Evolutionary conservation across 2,888 invertebrate genomes (phyloP).

Genomic region (Eristalis arbustorum): DNA sequence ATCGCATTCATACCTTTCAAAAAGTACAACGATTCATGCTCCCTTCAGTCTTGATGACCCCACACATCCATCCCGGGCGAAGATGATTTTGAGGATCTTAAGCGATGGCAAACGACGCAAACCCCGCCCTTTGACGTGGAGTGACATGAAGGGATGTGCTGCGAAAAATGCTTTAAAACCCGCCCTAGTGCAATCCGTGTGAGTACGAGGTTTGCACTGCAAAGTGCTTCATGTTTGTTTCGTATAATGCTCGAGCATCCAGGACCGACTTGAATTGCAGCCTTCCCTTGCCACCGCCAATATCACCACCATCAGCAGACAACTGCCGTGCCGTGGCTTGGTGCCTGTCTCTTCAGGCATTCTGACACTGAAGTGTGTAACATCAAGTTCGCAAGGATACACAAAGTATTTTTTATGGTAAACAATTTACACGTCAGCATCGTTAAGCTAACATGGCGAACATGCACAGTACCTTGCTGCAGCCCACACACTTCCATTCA

Average conservation of each 20-base stretch:
- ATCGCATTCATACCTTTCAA: background rate
- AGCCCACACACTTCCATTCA: background rate
- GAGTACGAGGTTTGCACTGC: conserved; percentile 36
- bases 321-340: background rate
- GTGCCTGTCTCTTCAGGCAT: conserved; percentile 3
- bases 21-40: too few species aligned
- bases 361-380: conserved; percentile 48
- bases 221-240: conserved; percentile 55
- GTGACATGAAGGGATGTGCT: background rate
- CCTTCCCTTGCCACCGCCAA: conserved; percentile 7
- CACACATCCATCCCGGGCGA: background rate
- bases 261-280: conserved; percentile 42
- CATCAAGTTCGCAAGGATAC: conserved; percentile 32
- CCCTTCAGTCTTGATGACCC: too few species aligned
- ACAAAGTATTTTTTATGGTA: conserved; percentile 54
- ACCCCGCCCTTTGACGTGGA: background rate
- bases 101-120: background rate
- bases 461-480: conserved; percentile 34
- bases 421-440: conserved; percentile 62
- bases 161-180: background rate
- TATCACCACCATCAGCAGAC: background rate
- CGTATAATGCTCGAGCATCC: conserved; percentile 36
- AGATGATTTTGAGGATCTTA: background rate
- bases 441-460: conserved; percentile 60
- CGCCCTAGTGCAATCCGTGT: conserved; percentile 4